Evolutionary conservation across 2,888 invertebrate species (phyloP), one percentile per base, ranked within the genome.

Genomic region (Drosophila niveifrons): DNA sequence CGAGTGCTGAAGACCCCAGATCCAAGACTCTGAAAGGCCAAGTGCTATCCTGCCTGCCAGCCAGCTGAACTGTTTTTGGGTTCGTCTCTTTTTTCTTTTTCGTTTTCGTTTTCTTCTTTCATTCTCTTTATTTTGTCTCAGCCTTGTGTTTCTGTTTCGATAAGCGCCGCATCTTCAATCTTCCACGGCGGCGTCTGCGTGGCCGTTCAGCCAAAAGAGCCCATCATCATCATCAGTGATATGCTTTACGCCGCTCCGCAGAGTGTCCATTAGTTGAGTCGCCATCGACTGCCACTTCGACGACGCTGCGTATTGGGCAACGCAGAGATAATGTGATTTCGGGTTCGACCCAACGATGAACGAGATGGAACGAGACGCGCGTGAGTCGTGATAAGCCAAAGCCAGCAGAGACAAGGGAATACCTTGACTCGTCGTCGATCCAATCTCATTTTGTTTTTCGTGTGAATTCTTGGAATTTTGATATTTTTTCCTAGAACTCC

Each of bases 111-210:
- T 31, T 48, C 17, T 31, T 48, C n/a, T 36, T 11, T 36, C n/a
- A 36, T 36, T 36, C n/a, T 47, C 53, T 41, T 39, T 29, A 39
- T 56, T 41, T 39, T 29, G 46, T 56, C 39, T 13, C 48, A 28
- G 46, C 61, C 52, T 63, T 72, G 66, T 72, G 56, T 75, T 67
- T 78, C 64, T 78, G 73, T 72, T 66, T 79, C 87, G 91, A 91
- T 91, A 91, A 91, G 91, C 81, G 83, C 82, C 83, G 86, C 90
- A 90, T 90, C 90, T 90, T 90, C 91, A 90, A 90, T 90, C 88
- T 90, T 90, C 76, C 69, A 80, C 71, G 59, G 66, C 80, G 79
- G 80, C 77, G 85, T 78, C 82, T 76, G 69, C 62, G 56, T 63
- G 46, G 63, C 41, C 46, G 68, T 62, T 62, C 46, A 57, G 59